phyloP scores from a whole-genome alignment of 2,888 invertebrate genomes.

The Eulithis prunata region DNA sequence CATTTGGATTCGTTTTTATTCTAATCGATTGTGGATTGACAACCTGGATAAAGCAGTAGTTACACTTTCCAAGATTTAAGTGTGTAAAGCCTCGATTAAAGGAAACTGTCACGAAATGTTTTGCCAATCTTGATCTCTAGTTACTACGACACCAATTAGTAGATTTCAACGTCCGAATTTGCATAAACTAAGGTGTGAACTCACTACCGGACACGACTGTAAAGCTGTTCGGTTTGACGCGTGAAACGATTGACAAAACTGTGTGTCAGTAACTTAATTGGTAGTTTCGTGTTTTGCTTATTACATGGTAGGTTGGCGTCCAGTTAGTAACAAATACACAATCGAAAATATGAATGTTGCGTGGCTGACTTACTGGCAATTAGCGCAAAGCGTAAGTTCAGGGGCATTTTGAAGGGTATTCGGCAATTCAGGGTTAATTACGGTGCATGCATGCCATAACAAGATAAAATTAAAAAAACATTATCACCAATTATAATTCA shows the following conservation, averaged over 20 bases:
- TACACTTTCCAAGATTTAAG: background rate
- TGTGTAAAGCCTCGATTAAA: constrained; percentile 3
- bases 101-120: constrained; percentile 24
- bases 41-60: too few species aligned
- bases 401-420: too few species aligned
- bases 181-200: constrained; percentile 43
- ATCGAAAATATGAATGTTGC: too few species aligned
- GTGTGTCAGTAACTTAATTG: constrained; percentile 32
- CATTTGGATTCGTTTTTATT: too few species aligned
- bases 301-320: background rate
- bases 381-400: too few species aligned
- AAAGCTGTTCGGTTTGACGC: constrained; percentile 30
- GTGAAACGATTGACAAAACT: constrained; percentile 33
- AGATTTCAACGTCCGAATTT: constrained; percentile 34
- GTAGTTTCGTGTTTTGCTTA: constrained; percentile 15
- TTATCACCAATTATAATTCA: too few species aligned
- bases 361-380: too few species aligned
- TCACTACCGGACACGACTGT: constrained; percentile 32
- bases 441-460: too few species aligned
- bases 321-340: background rate
- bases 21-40: too few species aligned
- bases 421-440: too few species aligned
- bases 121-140: constrained; percentile 19
- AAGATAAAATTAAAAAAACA: too few species aligned
- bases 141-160: constrained; percentile 39